Evolutionary conservation across 2,797 vertebrate genomes (phyloP), one percentile per base, ranked within the genome.

Genomic region (Gymnoscopelus braueri): DNA sequence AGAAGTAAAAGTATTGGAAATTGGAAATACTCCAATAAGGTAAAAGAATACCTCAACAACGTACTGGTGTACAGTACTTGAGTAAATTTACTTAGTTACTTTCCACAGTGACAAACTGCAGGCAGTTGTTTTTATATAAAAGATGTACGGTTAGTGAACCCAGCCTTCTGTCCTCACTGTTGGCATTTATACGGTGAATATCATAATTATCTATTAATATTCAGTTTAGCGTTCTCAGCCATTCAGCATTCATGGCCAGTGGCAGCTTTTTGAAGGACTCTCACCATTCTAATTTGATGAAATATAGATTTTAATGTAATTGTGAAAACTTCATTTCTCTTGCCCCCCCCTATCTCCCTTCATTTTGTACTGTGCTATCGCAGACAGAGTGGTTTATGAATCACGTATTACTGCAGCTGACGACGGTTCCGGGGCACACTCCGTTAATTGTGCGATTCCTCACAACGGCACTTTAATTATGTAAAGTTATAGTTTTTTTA

Each of bases 251-350:
- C 77, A 67, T 72, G 87, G 75, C 88, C 86, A 2, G 0, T 65
- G 81, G 85, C 80, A 65, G 81, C 75, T 83, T 78, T 74, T 44
- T 87, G 62, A 82, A 67, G 71, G 69, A 78, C 77, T 66, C 75
- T 66, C 74, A 65, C 67, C 66, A 66, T 71, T 88, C 62, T 87
- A 82, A 92, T 91, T 88, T 89, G 79, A 89, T 88, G 72, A 89
- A 88, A 90, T 86, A 89, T 81, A 88, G 84, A 91, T 88, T 44
- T 90, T 84, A 91, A 91, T 84, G 82, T 80, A 77, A 81, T 87
- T 79, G 72, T 85, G 63, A 88, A 88, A 89, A 86, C 85, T 91
- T 90, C 62, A 90, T 91, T 89, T 88, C 76, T 84, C 76, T 72
- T 79, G 15, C 35, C 6, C 49, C 19, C 19, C 15, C 24, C 51